Percentiles rank a stretch among this genome's conserved stretches.
These are phyloP conservation scores for Drosophila santomea DNA, from an alignment of 1,140 invertebrate genomes.

Conservation along the genomic window DNA sequence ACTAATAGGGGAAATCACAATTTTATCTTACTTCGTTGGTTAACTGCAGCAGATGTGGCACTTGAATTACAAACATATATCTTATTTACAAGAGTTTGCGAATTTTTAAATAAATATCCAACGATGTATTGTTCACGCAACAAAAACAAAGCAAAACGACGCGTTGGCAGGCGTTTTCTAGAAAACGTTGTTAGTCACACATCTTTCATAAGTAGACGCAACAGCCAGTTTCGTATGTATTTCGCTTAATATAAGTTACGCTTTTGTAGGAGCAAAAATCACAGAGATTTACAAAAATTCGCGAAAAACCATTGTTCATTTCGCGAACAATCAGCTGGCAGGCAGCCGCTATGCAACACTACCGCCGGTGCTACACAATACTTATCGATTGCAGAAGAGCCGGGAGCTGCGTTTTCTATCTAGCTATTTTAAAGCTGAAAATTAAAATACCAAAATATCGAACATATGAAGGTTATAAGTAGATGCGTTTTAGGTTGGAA, in stretches of 20 bases:
- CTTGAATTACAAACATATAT: neutral
- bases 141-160: constrained; percentile 2
- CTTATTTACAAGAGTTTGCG: constrained; percentile 3
- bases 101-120: constrained; percentile 9
- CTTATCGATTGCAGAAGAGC: neutral
- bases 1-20: neutral
- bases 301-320: neutral
- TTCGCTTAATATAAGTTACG: neutral
- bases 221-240: no score
- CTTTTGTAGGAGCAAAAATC: neutral
- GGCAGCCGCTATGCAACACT: constrained; percentile 1
- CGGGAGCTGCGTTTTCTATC: neutral
- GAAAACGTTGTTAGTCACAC: constrained; percentile 11
- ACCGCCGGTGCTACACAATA: neutral
- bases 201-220: neutral
- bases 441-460: accelerated
- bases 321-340: neutral
- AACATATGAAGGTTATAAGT: neutral
- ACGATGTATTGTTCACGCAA: constrained; percentile 1
- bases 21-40: neutral
- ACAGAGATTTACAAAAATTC: constrained; percentile 3
- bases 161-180: neutral
- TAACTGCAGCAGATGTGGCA: neutral
- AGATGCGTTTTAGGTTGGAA: no score
- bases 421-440: neutral